phyloP scores from a whole-genome alignment of 2,797 vertebrate genomes.

The Sebastes hopkinsi region DNA sequence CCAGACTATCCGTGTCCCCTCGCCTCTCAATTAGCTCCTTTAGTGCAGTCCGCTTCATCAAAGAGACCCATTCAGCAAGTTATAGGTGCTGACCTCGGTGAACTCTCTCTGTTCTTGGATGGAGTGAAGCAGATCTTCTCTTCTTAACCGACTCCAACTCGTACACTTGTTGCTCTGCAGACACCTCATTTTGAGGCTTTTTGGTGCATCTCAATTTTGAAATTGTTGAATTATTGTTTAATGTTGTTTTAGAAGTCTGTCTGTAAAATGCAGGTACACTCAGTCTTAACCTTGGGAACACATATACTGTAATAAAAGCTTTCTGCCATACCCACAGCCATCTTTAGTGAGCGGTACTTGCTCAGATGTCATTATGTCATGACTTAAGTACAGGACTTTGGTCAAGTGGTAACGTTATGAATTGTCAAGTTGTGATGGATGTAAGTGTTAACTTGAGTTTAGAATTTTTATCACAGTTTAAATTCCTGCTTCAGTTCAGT shows the following conservation, averaged over 20 bases:
- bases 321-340: background rate
- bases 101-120: background rate
- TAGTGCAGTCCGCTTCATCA: constrained; percentile 13
- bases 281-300: background rate
- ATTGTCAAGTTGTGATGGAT: background rate
- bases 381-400: no score
- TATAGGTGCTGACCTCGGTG: background rate
- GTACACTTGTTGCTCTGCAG: background rate
- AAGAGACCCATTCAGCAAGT: constrained; percentile 28
- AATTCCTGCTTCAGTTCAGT: background rate
- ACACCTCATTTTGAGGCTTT: background rate
- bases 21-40: background rate
- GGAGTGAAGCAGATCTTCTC: background rate
- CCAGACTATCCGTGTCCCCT: background rate
- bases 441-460: background rate
- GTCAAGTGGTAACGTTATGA: no score
- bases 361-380: no score
- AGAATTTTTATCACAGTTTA: background rate
- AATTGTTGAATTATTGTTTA: background rate
- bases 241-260: background rate
- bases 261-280: background rate
- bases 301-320: background rate
- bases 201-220: background rate
- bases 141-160: background rate
- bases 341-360: no score